Base-by-base conservation (phyloP, 2,797 vertebrate species). In the Neostethus bicornis region DNA sequence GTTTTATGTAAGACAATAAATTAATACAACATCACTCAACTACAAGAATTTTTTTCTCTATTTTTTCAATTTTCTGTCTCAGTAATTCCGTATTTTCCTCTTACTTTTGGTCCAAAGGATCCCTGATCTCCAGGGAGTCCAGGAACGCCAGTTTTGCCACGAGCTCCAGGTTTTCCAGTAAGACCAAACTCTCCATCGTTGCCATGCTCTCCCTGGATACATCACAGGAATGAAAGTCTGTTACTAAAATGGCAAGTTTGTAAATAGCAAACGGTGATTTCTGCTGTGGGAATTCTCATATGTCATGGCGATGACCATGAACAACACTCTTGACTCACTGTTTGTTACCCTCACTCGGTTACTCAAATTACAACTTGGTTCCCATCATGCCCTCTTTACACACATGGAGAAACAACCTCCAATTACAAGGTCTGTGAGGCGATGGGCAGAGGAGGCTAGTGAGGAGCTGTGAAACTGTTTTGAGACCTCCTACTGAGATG, bases 91-190 rank as follows among this genome's bases (percentile, higher is more conserved):
- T 5, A 9, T n/a, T 34, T 51, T 11, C 4, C 7, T 35, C 48
- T 71, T 73, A 98, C 97, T 94, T 98, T 98, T 83, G 92, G 88
- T 83, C 97, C 97, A 66, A 95, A 89, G 58, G 85, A 89, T 11
- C 97, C 97, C 83, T 98, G 96, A 77, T 93, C 90, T 67, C 97
- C 97, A 0, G 94, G 97, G 46, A 98, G 92, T 67, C 97, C 97
- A 1, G 87, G 79, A 58, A 94, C 90, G 0, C 97, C 97, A 10
- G 86, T 86, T 86, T 94, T 96, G 42, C 97, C 97, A 68, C 87
- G 93, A 55, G 89, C 88, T 37, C 97, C 97, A 16, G 89, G 24
- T 85, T 93, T 95, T 16, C 97, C 97, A 2, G 77, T 50, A 55
- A 90, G 75, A 32, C 97, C 97, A 52, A 89, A 56, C 49, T 92